phyloP scores from a whole-genome alignment of 2,888 invertebrate species.

The Drosophila setosimentum region DNA sequence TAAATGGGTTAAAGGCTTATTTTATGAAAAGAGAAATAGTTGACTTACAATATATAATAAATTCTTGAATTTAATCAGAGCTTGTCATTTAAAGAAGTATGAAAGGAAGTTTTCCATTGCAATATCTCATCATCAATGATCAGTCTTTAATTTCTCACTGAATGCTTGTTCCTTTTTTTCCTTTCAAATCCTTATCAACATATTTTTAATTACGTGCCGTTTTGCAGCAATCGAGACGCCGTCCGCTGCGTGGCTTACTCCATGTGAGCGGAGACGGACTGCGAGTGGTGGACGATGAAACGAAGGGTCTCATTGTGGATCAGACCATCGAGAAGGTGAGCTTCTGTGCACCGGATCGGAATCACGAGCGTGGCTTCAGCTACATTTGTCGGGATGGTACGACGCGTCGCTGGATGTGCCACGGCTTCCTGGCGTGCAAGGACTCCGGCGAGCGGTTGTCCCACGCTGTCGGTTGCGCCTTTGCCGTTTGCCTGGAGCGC shows the following conservation, averaged over 20 bases:
- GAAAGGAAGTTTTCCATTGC: background rate
- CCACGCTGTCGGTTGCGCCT: conserved; percentile 99
- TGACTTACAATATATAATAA: background rate
- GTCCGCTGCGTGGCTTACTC: conserved; percentile 94
- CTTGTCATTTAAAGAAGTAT: background rate
- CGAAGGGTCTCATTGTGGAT: conserved; percentile 99
- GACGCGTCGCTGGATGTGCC: conserved; percentile 99
- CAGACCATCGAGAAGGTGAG: conserved; percentile 99
- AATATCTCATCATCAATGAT: background rate
- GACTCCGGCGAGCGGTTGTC: conserved; percentile 99
- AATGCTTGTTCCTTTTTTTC: background rate
- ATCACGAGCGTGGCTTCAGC: conserved; percentile 98
- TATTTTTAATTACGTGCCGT: background rate
- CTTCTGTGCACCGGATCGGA: conserved; percentile 99
- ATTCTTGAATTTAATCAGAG: background rate
- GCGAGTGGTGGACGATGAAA: conserved; percentile 99
- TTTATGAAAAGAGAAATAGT: background rate
- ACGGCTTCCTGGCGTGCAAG: conserved; percentile 98
- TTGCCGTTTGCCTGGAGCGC: conserved; percentile 98
- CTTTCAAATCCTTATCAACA: background rate
- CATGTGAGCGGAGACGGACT: conserved; percentile 98
- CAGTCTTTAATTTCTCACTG: background rate
- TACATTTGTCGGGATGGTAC: conserved; percentile 99
- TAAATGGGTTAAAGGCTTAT: background rate
- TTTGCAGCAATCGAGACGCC: conserved; percentile 92